Conservation (phyloP, 1,140 invertebrate species). For the Ooceraea biroi region DNA sequence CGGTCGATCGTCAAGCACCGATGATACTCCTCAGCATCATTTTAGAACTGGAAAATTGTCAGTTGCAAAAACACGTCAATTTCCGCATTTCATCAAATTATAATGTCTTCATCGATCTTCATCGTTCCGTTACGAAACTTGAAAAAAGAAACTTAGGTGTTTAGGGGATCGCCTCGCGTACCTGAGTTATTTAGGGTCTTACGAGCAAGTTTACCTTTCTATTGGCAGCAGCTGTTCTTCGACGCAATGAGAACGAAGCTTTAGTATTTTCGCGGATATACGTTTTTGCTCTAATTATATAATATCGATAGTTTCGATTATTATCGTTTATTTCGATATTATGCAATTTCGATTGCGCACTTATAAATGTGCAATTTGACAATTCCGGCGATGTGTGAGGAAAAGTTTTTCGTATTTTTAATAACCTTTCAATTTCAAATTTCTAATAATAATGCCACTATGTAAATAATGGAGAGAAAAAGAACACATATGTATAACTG, state of each 20-base stretch:
- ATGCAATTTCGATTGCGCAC: background rate
- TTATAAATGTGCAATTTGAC: background rate
- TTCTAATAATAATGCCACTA: background rate
- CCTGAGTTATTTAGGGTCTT: constrained; percentile 5
- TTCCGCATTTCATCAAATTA: background rate
- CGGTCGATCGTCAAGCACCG: too few relatives aligned
- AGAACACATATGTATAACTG: background rate
- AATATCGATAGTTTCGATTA: too few relatives aligned
- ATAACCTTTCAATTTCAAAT: too few relatives aligned
- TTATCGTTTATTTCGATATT: too few relatives aligned
- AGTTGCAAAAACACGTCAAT: background rate
- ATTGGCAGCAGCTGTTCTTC: background rate
- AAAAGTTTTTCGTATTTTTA: too few relatives aligned
- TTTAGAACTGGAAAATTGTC: background rate
- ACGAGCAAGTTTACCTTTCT: background rate
- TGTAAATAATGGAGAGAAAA: too few relatives aligned
- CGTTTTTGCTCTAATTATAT: too few relatives aligned
- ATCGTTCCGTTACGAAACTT: background rate
- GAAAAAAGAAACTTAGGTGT: background rate
- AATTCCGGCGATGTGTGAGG: background rate
- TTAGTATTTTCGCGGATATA: background rate
- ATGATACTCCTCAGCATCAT: background rate
- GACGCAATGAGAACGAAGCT: background rate
- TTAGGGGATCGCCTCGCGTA: constrained; percentile 12
- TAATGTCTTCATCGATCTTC: background rate